Base-by-base conservation (phyloP, 2,797 vertebrate genomes). In the Nyctalus aviator region DNA sequence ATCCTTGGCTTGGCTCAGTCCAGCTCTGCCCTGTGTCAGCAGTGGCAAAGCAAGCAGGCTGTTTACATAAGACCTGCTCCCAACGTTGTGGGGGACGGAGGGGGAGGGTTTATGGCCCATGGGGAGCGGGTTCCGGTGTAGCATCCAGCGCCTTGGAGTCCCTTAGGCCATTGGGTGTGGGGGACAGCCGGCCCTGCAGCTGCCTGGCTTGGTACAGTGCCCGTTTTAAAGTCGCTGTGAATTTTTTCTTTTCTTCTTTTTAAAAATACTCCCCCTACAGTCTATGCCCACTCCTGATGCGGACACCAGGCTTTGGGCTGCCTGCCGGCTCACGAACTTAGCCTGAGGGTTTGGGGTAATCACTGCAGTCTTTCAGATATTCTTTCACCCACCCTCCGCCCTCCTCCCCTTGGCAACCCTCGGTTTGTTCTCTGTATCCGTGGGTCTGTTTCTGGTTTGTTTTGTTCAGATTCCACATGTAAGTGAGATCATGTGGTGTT, bases 131-230 rank as follows among this genome's bases (percentile, higher is more conserved):
- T 41, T 9, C 59, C 0, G 0, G 59, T 7, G 6, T n/a, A 64
- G 62, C 62, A 17, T 30, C 30, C 13, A n/a, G 30, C 30, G 14
- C 14, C 62, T n/a, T 62, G 57, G 17, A n/a, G 30, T 64, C 14
- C 13, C 27, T n/a, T 17, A 62, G 30, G 13, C 30, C 62, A 8
- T 17, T n/a, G 62, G 12, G 30, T 17, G 30, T 15, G 30, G 62
- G 62, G 66, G 30, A 20, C 1, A 8, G 25, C 71, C 14, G 17
- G 64, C 11, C 18, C 18, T 62, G 5, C 32, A 46, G 21, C 4
- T 21, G 3, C 2, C 5, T 0, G 8, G 14, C 9, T 3, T 2
- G 4, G 4, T 13, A 12, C 32, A 15, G 9, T 11, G 35, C 21
- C 37, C 69, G 2, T 55, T 48, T 62, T 69, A 91, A 73, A 30